These are phyloP conservation scores for Chascanopsetta lugubris DNA, from an alignment of 2,113 vertebrate species.

Conservation along the genomic window DNA sequence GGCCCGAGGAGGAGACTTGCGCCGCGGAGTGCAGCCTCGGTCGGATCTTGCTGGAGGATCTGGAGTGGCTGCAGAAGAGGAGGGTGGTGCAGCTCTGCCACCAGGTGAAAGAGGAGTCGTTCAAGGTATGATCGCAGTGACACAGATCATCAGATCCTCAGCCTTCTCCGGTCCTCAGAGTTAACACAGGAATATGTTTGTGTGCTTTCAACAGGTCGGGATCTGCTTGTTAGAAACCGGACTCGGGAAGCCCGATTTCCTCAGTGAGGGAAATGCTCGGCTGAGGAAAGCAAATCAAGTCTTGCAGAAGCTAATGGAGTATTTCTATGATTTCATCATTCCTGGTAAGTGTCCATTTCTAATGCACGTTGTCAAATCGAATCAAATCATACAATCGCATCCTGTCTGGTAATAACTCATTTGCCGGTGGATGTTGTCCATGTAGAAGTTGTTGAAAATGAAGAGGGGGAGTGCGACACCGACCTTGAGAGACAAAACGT, in stretches of 20 bases:
- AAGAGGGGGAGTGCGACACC: conserved; percentile 88
- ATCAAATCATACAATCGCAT: not conserved
- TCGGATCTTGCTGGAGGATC: conserved; percentile 84
- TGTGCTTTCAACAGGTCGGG: conserved; percentile 83
- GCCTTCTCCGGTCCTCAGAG: not conserved
- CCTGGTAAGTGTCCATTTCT: conserved; percentile 81
- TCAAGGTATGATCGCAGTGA: conserved; percentile 82
- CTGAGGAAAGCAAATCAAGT: conserved; percentile 93
- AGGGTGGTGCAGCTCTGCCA: conserved; percentile 88
- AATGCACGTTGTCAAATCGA: not conserved
- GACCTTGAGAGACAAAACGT: conserved; percentile 95
- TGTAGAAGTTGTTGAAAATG: conserved; percentile 83
- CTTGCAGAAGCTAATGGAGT: conserved; percentile 94
- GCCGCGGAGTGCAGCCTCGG: conserved; percentile 80
- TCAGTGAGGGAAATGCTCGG: conserved; percentile 90
- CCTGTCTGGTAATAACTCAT: not conserved
- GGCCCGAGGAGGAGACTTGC: conserved; percentile 54
- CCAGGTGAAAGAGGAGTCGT: conserved; percentile 70
- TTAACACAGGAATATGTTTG: not conserved
- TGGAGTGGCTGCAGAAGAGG: conserved; percentile 96
- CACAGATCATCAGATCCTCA: too few species aligned
- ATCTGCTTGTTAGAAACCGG: conserved; percentile 91
- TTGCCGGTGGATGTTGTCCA: not conserved
- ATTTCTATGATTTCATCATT: conserved; percentile 89
- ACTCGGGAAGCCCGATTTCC: conserved; percentile 88